Evolutionary conservation across 1,140 invertebrate genomes (phyloP).

Genomic region (Schlechtendalia chinensis): DNA sequence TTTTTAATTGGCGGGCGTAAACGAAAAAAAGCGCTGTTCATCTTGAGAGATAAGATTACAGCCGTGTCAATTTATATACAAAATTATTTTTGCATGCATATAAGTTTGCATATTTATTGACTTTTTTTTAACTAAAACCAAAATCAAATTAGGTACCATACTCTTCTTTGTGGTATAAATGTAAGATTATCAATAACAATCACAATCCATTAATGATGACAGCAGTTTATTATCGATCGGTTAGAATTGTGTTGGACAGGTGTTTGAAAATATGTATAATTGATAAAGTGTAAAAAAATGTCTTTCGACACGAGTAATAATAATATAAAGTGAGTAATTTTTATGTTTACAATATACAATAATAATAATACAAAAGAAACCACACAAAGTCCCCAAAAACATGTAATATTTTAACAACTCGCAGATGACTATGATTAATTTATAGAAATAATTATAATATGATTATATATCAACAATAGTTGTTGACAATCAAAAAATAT

Average conservation of each 20-base stretch:
- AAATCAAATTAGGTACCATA: background rate
- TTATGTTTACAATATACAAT: background rate
- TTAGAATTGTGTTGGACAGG: too few species aligned
- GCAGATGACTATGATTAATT: background rate
- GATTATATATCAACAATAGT: background rate
- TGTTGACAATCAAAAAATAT: background rate
- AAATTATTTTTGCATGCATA: too few species aligned
- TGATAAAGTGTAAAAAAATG: background rate
- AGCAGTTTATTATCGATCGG: background rate
- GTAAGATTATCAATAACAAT: background rate
- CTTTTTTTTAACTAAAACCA: background rate
- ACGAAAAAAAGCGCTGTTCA: too few species aligned
- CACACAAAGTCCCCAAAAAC: background rate
- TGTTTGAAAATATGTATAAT: background rate
- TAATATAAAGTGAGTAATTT: background rate
- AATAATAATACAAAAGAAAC: background rate
- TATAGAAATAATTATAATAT: background rate
- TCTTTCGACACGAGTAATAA: background rate
- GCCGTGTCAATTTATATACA: too few species aligned
- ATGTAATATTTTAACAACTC: background rate
- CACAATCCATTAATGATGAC: background rate
- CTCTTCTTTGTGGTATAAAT: background rate
- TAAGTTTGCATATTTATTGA: too few species aligned
- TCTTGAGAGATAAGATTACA: too few species aligned
- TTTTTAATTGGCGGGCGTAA: too few species aligned